Base-by-base conservation (phyloP, 2,113 vertebrate genomes). In the Phoenicopterus ruber region DNA sequence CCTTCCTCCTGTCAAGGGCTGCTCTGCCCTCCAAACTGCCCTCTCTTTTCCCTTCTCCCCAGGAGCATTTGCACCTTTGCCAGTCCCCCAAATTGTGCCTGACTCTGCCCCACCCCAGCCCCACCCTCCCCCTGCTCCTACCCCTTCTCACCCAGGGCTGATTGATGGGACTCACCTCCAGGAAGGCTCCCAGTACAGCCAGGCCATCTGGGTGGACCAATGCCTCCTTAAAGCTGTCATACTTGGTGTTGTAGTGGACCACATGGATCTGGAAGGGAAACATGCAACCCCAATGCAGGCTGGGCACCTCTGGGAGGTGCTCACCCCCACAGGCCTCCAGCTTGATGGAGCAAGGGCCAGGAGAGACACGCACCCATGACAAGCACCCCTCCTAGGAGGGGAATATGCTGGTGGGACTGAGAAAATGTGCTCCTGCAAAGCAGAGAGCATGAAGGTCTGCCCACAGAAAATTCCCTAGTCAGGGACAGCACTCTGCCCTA, bases 231-330 rank as follows among this genome's bases (percentile, higher is more conserved):
- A 98, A 13, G 70, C 29, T 90, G 17, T 81, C 29, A 36, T 98
- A 98, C 11, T 95, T 97, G 11, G 97, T 97, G 90, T 97, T 98
- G 90, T 98, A 97, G 77, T 98, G 98, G 66, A 98, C 98, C 70
- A 98, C 96, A 0, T 98, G 98, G 78, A 98, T 97, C 98, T 98
- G 93, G 36, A 96, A 94, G 24, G 58, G 25, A 91, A 88, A 72
- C 34, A n/a, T 5, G 20, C 20, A 81, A 67, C 18, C 32, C 14
- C 0, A 0, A 5, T 55, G n/a, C 15, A 69, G 22, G 7, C 69
- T 9, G 12, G 55, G n/a, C 18, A 31, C 55, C 3, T 2, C 17
- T 1, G 2, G 19, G 15, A 61, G 14, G 40, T 86, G 31, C 12
- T 66, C 3, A 28, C 8, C n/a, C 26, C 14, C 11, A 24, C 15